Evolutionary conservation across 2,888 invertebrate genomes (phyloP), one percentile per base, ranked within the genome.

Genomic region (Clunio marinus): DNA sequence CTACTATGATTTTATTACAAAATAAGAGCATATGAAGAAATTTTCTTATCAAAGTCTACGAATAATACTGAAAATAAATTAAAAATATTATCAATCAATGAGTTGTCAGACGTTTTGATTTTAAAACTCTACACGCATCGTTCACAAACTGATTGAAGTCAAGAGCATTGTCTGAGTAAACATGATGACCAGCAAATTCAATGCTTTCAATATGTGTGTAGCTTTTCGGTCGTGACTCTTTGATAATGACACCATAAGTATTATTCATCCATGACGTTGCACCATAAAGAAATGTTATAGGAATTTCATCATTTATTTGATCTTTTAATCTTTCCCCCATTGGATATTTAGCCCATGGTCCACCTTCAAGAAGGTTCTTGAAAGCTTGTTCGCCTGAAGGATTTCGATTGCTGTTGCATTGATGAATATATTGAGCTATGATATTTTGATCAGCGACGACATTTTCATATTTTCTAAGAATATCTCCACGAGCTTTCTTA

Each of bases 341-440:
- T 0, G 98, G 97, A 80, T 93, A 84, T 80, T 93, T 95, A 0
- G 98, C 96, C 65, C 66, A 66, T 5, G 66, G 66, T 4, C 66
- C 66, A 15, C 88, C 86, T 35, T 84, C 82, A 85, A 93, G 93
- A 84, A 97, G 86, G 0, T 88, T 82, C 77, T 91, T 93, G 81
- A 97, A 98, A 0, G 93, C 95, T 72, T 88, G 84, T 77, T 96
- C 96, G 4, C 96, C 96, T 89, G 89, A 90, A 2, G 97, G 96
- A 69, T 83, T 84, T 2, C 15, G 5, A 78, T 96, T 95, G 55
- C 92, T 89, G 79, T 98, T 98, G 76, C 96, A 96, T 77, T 97
- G 96, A 77, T 96, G 96, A 71, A 97, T 90, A 75, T 97, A 97
- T 74, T 93, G 90, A 1, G 93, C 87, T 74, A 96, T 86, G n/a